Percentiles rank a stretch among this genome's conserved stretches.
Conservation (phyloP, 2,113 vertebrate species). For the Eublepharis macularius region DNA sequence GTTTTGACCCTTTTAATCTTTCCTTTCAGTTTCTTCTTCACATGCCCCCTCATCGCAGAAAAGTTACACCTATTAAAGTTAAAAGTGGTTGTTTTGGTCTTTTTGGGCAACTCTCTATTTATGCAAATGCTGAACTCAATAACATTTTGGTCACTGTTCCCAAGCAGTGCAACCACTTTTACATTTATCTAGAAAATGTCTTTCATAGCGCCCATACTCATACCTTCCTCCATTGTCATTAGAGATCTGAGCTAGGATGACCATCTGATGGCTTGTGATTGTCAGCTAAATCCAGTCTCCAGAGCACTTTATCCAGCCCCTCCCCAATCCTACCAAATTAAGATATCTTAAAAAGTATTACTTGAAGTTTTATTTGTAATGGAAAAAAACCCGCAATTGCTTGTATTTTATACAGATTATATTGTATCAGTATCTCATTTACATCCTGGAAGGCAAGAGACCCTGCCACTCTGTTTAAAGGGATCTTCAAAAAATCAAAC, state of each 20-base stretch:
- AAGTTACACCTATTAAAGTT: too few relatives aligned
- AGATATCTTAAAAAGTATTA: not conserved
- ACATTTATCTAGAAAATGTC: too few relatives aligned
- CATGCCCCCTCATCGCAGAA: too few relatives aligned
- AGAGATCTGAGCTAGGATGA: not conserved
- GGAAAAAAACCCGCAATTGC: not conserved
- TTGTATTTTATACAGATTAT: not conserved
- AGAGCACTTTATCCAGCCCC: not conserved
- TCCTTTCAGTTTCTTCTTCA: too few relatives aligned
- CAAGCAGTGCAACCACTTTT: too few relatives aligned
- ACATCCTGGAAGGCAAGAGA: not conserved
- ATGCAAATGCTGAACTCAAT: too few relatives aligned
- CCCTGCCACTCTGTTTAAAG: not conserved
- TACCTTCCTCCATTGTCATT: not conserved
- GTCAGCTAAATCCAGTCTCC: not conserved
- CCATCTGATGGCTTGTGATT: not conserved
- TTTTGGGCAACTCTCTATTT: too few relatives aligned
- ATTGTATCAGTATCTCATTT: not conserved
- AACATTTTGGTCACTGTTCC: too few relatives aligned
- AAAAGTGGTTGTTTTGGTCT: too few relatives aligned
- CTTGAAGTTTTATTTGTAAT: not conserved
- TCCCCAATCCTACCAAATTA: not conserved
- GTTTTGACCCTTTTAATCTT: too few relatives aligned
- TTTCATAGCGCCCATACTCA: too few relatives aligned
- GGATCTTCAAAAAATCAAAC: not conserved